Evolutionary conservation across 2,113 vertebrate species (phyloP).

Genomic region (Speoplatyrhinus poulsoni): DNA sequence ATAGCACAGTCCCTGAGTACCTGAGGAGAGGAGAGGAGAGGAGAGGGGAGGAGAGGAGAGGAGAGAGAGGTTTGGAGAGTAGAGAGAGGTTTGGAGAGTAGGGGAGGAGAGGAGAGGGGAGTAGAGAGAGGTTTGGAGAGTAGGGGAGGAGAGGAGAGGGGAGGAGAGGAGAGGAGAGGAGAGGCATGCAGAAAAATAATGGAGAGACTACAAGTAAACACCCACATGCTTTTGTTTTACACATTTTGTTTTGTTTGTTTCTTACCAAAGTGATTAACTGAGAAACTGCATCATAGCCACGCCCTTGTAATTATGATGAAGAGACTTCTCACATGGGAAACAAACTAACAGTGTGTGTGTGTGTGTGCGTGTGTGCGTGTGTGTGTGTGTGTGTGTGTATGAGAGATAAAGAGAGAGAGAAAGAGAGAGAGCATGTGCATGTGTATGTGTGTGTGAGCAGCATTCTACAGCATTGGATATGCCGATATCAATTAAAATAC

Average conservation of each 20-base stretch:
- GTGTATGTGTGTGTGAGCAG: background rate
- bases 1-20: constrained; percentile 57
- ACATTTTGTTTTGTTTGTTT: background rate
- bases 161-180: background rate
- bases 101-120: background rate
- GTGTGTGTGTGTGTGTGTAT: background rate
- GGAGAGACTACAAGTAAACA: no score
- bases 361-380: background rate
- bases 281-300: constrained; percentile 73
- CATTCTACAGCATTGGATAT: no score
- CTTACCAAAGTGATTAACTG: constrained; percentile 78
- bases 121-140: background rate
- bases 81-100: no score
- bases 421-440: no score
- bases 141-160: no score
- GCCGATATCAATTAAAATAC: no score
- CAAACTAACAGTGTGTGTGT: constrained; percentile 1
- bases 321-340: constrained; percentile 67
- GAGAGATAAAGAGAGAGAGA: background rate
- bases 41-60: background rate
- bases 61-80: background rate
- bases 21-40: background rate
- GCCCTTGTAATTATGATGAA: constrained; percentile 76
- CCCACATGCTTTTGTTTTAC: no score
- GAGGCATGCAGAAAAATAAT: no score